Conservation (phyloP, 2,113 vertebrate species). For the Recurvirostra avosetta region DNA sequence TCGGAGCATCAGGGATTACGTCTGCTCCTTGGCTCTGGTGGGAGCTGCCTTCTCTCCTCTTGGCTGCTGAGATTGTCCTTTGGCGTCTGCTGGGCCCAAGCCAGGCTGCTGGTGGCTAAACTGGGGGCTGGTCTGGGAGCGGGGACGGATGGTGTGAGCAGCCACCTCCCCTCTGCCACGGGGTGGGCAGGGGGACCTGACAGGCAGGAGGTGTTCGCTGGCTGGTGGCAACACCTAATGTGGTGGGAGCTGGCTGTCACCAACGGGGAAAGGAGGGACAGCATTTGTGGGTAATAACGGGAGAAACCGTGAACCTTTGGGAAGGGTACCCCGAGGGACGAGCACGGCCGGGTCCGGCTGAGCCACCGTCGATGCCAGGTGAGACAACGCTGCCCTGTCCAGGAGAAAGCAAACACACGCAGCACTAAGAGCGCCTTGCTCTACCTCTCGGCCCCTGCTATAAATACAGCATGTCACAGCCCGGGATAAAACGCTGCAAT, state of each 20-base stretch:
- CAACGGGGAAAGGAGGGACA: background rate
- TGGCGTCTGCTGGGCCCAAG: rapidly evolving
- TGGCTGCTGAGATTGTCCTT: background rate
- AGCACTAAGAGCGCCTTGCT: rapidly evolving
- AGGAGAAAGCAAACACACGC: background rate
- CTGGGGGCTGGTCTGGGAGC: background rate
- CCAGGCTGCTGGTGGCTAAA: background rate
- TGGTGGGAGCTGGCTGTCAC: no score
- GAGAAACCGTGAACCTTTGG: background rate
- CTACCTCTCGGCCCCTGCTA: background rate
- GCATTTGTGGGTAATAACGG: background rate
- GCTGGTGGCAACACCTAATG: rapidly evolving
- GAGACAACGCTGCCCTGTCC: rapidly evolving
- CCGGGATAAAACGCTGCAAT: background rate
- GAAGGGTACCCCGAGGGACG: background rate
- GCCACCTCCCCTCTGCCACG: background rate
- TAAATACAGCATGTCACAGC: background rate
- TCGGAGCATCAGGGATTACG: rapidly evolving
- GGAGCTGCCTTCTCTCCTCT: background rate
- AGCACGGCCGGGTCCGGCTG: rapidly evolving
- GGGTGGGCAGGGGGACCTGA: background rate
- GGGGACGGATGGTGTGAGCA: background rate
- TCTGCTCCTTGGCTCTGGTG: background rate
- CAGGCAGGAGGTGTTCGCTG: background rate
- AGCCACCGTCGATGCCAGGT: rapidly evolving